These are phyloP conservation scores for Tetraneura akinire DNA, from an alignment of 1,140 invertebrate species.

Conservation along the genomic window DNA sequence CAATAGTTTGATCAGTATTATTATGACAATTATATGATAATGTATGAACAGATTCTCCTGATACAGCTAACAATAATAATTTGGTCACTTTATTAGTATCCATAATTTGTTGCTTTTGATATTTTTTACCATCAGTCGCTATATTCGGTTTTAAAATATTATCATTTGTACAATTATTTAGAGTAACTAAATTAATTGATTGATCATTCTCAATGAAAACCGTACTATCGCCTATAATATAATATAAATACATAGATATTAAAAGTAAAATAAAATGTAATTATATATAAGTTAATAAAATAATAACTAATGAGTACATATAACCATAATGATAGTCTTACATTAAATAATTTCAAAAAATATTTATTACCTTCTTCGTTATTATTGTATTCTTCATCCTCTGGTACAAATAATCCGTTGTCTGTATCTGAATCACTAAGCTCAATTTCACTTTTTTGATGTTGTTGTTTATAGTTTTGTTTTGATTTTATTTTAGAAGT, in stretches of 20 bases:
- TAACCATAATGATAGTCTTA: no score
- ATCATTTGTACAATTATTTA: not conserved
- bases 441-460: not conserved
- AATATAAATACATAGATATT: not conserved
- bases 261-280: not conserved
- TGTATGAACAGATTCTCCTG: not conserved
- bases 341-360: not conserved
- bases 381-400: not conserved
- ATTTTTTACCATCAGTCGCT: no score
- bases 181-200: not conserved
- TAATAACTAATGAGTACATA: no score
- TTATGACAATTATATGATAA: slow-evolving; percentile 31
- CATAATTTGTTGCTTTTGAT: not conserved
- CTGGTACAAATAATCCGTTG: not conserved
- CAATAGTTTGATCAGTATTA: not conserved
- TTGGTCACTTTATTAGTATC: not conserved
- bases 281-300: no score
- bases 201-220: not conserved
- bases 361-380: slow-evolving; percentile 16
- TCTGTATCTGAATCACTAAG: slow-evolving; percentile 23
- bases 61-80: not conserved
- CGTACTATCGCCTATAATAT: not conserved
- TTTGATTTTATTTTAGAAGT: not conserved
- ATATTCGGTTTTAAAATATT: not conserved
- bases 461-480: slow-evolving; percentile 3